phyloP scores from a whole-genome alignment of 1,140 invertebrate genomes.

The Artemia franciscana region DNA sequence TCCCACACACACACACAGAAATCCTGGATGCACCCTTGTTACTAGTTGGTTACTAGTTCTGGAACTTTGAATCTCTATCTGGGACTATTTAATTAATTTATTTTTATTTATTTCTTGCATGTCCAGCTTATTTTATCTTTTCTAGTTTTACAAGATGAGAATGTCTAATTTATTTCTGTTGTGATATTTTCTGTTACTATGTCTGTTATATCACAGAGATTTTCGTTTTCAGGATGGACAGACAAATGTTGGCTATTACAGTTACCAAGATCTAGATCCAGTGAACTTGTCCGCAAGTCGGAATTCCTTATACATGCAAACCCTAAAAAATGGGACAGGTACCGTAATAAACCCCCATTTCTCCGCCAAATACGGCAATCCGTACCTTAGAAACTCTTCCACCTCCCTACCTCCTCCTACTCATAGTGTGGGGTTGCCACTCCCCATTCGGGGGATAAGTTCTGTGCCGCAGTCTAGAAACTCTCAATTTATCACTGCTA shows the following conservation, averaged over 20 bases:
- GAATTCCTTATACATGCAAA: constrained; percentile 26
- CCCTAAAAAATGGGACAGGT: constrained; percentile 25
- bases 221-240: constrained; percentile 35
- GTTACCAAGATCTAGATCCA: constrained; percentile 12
- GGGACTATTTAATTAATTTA: too few species aligned
- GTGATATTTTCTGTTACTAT: too few species aligned
- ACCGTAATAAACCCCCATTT: constrained; percentile 55
- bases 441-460: constrained; percentile 6
- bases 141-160: too few species aligned
- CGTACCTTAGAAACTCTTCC: constrained; percentile 39
- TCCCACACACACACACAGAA: too few species aligned
- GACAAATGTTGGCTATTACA: constrained; percentile 28
- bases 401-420: constrained; percentile 25
- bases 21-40: too few species aligned
- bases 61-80: too few species aligned
- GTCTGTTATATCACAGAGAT: too few species aligned
- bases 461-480: not conserved
- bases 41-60: too few species aligned
- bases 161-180: too few species aligned
- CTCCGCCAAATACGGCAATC: constrained; percentile 67
- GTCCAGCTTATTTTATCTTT: too few species aligned
- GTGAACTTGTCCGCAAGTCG: constrained; percentile 21
- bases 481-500: constrained; percentile 24
- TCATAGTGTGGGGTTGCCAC: constrained; percentile 14
- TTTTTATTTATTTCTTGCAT: too few species aligned